Conservation (phyloP, 1,140 invertebrate genomes). For the Lepidostoma basale region DNA sequence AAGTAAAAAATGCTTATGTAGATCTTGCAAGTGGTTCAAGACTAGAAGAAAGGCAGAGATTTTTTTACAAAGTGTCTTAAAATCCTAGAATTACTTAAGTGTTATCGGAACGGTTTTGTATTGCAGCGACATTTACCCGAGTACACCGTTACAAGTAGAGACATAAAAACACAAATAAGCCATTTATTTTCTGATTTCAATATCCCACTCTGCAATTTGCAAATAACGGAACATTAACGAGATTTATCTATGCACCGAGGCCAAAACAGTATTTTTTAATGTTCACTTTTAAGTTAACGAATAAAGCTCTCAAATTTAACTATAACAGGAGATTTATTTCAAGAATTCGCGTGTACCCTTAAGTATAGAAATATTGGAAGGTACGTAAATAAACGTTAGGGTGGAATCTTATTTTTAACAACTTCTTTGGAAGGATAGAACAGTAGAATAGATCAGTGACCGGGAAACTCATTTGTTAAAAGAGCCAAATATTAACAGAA, state of each 20-base stretch:
- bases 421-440: no score
- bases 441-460: no score
- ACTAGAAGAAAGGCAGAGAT: no score
- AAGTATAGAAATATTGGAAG: neutral
- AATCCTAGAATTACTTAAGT: no score
- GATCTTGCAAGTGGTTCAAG: no score
- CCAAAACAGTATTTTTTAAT: conserved; percentile 30
- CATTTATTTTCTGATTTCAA: conserved; percentile 42
- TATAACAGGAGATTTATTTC: neutral
- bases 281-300: conserved; percentile 24
- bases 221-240: conserved; percentile 41
- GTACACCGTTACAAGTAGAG: no score
- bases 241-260: conserved; percentile 32
- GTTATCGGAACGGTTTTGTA: no score
- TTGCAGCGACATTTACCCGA: conserved; percentile 28
- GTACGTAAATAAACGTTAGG: neutral
- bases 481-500: no score
- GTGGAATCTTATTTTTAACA: no score
- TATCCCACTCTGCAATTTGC: conserved; percentile 43
- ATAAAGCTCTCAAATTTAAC: neutral
- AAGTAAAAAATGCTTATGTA: no score
- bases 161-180: conserved; percentile 45
- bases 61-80: no score
- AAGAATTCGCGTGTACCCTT: conserved; percentile 1
- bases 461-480: no score